A percentile compares a stretch with the other conserved stretches of the same genome.
Evolutionary conservation across 2,888 invertebrate species (phyloP).

Genomic region (Tillus elongatus): DNA sequence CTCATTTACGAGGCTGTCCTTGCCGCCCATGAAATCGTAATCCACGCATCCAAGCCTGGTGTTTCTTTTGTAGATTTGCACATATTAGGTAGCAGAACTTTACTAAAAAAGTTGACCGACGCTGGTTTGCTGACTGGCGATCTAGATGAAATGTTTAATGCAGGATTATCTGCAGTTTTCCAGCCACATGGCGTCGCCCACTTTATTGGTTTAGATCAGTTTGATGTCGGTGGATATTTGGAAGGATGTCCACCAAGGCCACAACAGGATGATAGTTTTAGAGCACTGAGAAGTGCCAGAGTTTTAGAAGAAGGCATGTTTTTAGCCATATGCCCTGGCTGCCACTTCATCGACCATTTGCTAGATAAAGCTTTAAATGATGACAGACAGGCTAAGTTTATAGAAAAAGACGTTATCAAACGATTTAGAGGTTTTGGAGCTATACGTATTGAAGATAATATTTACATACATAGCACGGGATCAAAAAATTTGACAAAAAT

Average conservation of each 20-base stretch:
- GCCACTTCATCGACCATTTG: constrained; percentile 5
- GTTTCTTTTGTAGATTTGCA: constrained; percentile 1
- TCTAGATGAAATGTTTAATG: constrained; percentile 1
- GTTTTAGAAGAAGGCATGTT: constrained; percentile 6
- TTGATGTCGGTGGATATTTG: constrained; percentile 5
- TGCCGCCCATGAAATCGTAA: background rate
- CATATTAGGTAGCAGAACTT: background rate
- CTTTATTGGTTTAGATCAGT: constrained; percentile 2
- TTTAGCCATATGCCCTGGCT: constrained; percentile 2
- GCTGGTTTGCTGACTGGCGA: constrained; percentile 2
- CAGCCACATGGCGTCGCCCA: constrained; percentile 7
- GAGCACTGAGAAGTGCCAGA: background rate
- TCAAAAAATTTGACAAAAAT: background rate
- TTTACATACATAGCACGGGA: constrained; percentile 1
- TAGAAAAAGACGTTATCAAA: constrained; percentile 1
- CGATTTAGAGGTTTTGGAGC: background rate
- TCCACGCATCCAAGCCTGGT: background rate
- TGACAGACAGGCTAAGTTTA: background rate
- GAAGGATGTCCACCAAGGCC: constrained; percentile 1
- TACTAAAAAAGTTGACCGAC: background rate
- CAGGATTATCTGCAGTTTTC: background rate
- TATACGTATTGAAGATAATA: background rate
- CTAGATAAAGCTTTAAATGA: constrained; percentile 1
- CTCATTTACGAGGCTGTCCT: constrained; percentile 5
- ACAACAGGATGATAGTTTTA: background rate